Base-by-base conservation (phyloP, 2,888 invertebrate species). In the Napeogenes inachia region DNA sequence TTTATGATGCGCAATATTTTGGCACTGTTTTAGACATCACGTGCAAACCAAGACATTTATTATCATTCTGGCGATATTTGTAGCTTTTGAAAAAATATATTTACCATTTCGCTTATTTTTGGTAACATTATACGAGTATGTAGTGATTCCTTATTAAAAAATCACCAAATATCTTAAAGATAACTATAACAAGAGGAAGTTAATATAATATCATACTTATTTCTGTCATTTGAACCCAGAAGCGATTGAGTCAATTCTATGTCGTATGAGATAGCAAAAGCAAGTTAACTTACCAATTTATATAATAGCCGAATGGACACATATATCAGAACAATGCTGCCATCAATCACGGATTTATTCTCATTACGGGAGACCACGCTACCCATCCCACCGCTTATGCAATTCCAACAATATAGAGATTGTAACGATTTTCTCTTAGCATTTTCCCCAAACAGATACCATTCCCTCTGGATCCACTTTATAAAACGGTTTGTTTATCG, bases 1-100 rank as follows among this genome's bases (percentile, higher is more conserved):
- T 75, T 75, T 77, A 76, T 73, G 72, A 68, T 71, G 66, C 67
- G 64, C 69, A 63, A 72, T 72, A 75, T 78, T 75, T 82, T 86
- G 85, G 85, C 85, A 82, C 73, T 73, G 75, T 76, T 80, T 78
- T 80, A 81, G 79, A 75, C 75, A 74, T 79, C 76, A 79, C 78
- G 73, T 73, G 73, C 74, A 78, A 76, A 79, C 77, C 65, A 68
- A 65, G 63, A 62, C 69, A 72, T 70, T 68, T 71, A 72, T 74
- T 72, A 79, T 78, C 76, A 76, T 78, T 76, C 75, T 77, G 81
- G 84, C 85, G 83, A 79, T 82, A 85, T 85, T 83, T 83, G 78
- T 73, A 74, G 71, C 68, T 70, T 70, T 73, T 79, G 83, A 83
- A 81, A 85, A 84, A 50, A 50, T 50, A 30, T 42, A 30, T 30